Evolutionary conservation across 2,888 invertebrate genomes (phyloP).

Genomic region (Candidula unifasciata): DNA sequence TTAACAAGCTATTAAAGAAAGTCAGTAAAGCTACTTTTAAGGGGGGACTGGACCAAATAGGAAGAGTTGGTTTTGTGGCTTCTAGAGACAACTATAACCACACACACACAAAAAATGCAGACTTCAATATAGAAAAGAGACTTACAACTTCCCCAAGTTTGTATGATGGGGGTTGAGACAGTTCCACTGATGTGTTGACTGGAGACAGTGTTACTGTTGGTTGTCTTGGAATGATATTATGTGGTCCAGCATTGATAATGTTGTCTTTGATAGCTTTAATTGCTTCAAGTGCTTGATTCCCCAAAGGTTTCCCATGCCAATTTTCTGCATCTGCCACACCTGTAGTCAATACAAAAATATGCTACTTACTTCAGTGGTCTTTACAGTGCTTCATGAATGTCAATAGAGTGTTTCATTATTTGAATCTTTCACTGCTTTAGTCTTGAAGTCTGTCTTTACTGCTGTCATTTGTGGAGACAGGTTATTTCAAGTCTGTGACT

Average conservation of each 20-base stretch:
- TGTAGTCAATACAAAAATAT: constrained; percentile 76
- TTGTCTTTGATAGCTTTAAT: constrained; percentile 79
- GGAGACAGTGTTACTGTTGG: constrained; percentile 78
- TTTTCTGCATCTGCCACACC: constrained; percentile 94
- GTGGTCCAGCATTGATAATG: constrained; percentile 84
- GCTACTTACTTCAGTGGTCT: neutral
- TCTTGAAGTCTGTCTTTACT: too few species aligned
- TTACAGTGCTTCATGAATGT: neutral
- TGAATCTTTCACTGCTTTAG: too few species aligned
- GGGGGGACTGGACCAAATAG: too few species aligned
- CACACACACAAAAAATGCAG: neutral
- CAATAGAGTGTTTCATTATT: neutral
- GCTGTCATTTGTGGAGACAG: too few species aligned
- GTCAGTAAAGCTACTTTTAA: too few species aligned
- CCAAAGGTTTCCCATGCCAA: constrained; percentile 99
- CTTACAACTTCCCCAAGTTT: constrained; percentile 51
- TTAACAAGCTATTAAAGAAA: too few species aligned
- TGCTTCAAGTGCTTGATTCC: constrained; percentile 86
- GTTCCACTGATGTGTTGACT: constrained; percentile 22
- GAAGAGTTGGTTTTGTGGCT: too few species aligned
- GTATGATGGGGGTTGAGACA: constrained; percentile 39
- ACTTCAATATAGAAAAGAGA: neutral
- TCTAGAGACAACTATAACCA: too few species aligned
- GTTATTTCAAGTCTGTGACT: too few species aligned
- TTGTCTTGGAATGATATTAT: constrained; percentile 82